A percentile compares a stretch with the other conserved stretches of the same genome.
Conservation (phyloP, 2,797 vertebrate species). For the Diplodus sargus region DNA sequence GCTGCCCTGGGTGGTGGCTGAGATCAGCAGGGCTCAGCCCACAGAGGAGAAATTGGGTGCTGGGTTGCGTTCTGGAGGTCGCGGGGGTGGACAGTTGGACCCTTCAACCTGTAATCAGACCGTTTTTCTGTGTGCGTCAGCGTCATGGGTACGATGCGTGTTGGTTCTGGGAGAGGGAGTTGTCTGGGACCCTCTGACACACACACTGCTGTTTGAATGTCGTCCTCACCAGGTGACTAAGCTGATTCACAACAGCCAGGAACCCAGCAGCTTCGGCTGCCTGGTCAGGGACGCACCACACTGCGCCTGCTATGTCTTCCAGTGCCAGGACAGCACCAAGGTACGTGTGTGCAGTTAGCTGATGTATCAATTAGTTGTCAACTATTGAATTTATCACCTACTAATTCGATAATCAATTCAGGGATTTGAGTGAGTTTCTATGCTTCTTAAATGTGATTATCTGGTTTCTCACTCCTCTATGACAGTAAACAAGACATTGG, state of each 20-base stretch:
- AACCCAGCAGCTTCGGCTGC: constrained; percentile 93
- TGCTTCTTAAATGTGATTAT: too few relatives aligned
- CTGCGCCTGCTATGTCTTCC: constrained; percentile 94
- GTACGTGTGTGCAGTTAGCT: constrained; percentile 45
- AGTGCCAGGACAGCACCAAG: constrained; percentile 84
- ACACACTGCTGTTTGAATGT: constrained; percentile 90
- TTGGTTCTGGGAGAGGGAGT: constrained; percentile 68
- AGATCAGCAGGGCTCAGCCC: constrained; percentile 83
- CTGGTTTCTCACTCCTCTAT: too few relatives aligned
- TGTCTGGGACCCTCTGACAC: constrained; percentile 92
- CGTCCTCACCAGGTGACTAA: constrained; percentile 91
- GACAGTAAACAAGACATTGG: too few relatives aligned
- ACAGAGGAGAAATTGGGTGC: constrained; percentile 41
- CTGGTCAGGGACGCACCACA: constrained; percentile 84
- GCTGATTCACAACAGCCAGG: constrained; percentile 94
- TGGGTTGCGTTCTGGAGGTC: not conserved
- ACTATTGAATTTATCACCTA: too few relatives aligned
- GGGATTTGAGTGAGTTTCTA: too few relatives aligned
- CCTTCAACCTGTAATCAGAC: constrained; percentile 33
- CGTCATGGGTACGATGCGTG: constrained; percentile 86
- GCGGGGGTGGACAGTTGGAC: constrained; percentile 3
- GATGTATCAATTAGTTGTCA: too few relatives aligned
- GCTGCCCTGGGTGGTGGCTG: constrained; percentile 96
- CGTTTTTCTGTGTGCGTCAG: constrained; percentile 85
- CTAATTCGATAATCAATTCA: too few relatives aligned